Conservation (phyloP, 2,888 invertebrate genomes). For the Sturmia bella region DNA sequence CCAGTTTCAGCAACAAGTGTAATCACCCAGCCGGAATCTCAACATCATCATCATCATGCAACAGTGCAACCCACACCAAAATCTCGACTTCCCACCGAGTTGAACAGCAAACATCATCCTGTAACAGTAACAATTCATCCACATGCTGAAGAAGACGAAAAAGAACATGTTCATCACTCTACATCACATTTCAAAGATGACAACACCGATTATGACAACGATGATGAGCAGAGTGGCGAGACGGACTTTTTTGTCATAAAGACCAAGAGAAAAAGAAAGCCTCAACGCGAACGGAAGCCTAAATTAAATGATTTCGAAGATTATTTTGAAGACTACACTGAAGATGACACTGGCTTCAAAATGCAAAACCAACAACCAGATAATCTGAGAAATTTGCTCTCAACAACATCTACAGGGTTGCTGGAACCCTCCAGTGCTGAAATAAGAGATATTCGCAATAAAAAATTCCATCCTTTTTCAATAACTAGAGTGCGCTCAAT, state of each 20-base stretch:
- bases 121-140: conserved; percentile 45
- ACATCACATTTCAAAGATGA: conserved; percentile 51
- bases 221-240: conserved; percentile 65
- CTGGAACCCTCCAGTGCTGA: conserved; percentile 10
- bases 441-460: conserved; percentile 14
- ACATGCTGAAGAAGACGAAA: conserved; percentile 32
- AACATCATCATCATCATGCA: conserved; percentile 35
- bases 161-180: conserved; percentile 55
- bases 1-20: conserved; percentile 66
- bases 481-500: conserved; percentile 16
- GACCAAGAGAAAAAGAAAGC: conserved; percentile 69
- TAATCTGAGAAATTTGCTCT: conserved; percentile 26
- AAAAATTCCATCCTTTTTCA: conserved; percentile 4
- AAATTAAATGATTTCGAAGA: conserved; percentile 74
- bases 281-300: conserved; percentile 73
- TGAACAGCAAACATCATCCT: conserved; percentile 58
- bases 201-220: conserved; percentile 36
- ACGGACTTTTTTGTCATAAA: conserved; percentile 78
- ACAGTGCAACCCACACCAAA: conserved; percentile 48
- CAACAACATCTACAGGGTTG: conserved; percentile 23
- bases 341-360: conserved; percentile 68
- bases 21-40: conserved; percentile 59
- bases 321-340: conserved; percentile 69
- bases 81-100: conserved; percentile 59
- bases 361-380: conserved; percentile 66